Evolutionary conservation across 2,797 vertebrate genomes (phyloP).

Genomic region (Chelmon rostratus): DNA sequence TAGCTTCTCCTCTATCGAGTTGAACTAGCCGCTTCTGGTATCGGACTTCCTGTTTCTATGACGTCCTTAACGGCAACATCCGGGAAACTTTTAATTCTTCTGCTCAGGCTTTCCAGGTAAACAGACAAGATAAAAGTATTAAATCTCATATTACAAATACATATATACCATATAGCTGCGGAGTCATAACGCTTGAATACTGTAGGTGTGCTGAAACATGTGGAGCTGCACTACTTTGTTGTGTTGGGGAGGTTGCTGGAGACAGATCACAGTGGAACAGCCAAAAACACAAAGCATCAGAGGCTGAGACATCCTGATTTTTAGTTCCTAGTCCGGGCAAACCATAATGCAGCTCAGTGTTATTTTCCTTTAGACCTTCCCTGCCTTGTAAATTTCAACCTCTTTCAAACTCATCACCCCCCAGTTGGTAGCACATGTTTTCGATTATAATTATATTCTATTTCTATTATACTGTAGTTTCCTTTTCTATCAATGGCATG

Average conservation of each 20-base stretch:
- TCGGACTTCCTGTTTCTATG: constrained; percentile 74
- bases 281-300: too few relatives aligned
- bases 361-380: too few relatives aligned
- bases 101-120: background rate
- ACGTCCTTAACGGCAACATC: constrained; percentile 60
- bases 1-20: constrained; percentile 38
- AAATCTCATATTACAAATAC: too few relatives aligned
- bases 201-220: background rate
- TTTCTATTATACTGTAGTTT: too few relatives aligned
- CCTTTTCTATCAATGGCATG: background rate
- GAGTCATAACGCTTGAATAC: background rate
- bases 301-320: too few relatives aligned
- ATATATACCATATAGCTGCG: background rate
- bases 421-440: background rate
- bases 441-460: too few relatives aligned
- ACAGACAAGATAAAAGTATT: background rate
- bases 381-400: too few relatives aligned
- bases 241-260: too few relatives aligned
- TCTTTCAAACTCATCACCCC: too few relatives aligned
- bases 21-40: constrained; percentile 74
- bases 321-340: too few relatives aligned
- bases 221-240: too few relatives aligned
- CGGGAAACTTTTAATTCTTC: constrained; percentile 18
- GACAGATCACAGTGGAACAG: background rate
- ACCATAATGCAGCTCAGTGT: too few relatives aligned